Evolutionary conservation across 2,797 vertebrate genomes (phyloP), one percentile per base, ranked within the genome.

Genomic region (Anguilla pacifica): DNA sequence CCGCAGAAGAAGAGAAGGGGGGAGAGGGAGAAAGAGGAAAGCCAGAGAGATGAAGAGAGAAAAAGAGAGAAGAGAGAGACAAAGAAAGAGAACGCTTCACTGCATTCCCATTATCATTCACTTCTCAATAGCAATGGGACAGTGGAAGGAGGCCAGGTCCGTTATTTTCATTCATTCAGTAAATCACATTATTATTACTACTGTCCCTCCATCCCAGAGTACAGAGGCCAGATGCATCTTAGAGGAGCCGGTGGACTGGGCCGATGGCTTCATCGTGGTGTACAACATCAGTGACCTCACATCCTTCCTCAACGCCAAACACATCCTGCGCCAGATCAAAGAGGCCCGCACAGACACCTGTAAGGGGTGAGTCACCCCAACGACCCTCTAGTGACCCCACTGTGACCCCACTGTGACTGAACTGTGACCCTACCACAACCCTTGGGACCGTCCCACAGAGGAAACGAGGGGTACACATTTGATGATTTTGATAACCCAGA

Each of bases 161-260:
- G n/a, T 53, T 53, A 53, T 53, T 53, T 53, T 53, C 51, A 53
- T 53, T 53, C 51, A 53, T 53, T 53, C 11, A 53, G 11, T 53
- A 11, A 53, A 11, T 11, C 51, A 53, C 51, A 53, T 0, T 9
- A 53, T 9, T 53, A 9, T 53, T 11, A 1, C 51, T 53, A 11
- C 51, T 53, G 51, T 53, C 51, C 51, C 51, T 9, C 51, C 51
- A 7, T 51, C 51, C 51, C 92, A 97, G 96, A 91, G 90, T 87
- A 92, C 91, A 0, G 95, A 95, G 90, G 93, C 92, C 91, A 90
- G 92, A 91, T 96, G 95, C 39, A 93, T 96, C 2, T 90, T 95
- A 90, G 95, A 96, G 91, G 95, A 96, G 90, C 96, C 95, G 0
- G 89, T 96, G 93, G 94, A 95, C 87, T 97, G 96, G 96, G 96